Evolutionary conservation across 2,797 vertebrate species (phyloP).

Genomic region (Danio albolineatus): DNA sequence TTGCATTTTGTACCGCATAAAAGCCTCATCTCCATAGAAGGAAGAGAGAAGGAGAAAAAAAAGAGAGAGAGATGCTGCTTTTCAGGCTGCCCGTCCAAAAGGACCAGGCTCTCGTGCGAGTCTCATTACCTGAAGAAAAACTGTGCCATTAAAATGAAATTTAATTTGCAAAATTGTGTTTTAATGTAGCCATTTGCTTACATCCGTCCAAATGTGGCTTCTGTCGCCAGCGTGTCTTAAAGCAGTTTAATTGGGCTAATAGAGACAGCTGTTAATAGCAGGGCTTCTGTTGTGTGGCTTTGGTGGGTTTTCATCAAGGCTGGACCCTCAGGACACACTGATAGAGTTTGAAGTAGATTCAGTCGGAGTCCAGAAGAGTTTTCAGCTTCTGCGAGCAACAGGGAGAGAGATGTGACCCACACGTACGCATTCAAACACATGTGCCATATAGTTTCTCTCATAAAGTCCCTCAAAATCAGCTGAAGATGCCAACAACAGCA

Average conservation of each 20-base stretch:
- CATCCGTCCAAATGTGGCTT: slow-evolving; percentile 72
- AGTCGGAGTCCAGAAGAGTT: slow-evolving; percentile 3
- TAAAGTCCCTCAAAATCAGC: slow-evolving; percentile 7
- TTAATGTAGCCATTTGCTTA: slow-evolving; percentile 78
- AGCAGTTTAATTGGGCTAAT: slow-evolving; percentile 81
- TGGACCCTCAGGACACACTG: slow-evolving; percentile 18
- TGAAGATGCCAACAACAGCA: background rate
- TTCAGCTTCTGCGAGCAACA: slow-evolving; percentile 20
- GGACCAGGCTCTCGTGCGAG: slow-evolving; percentile 26
- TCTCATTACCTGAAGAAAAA: slow-evolving; percentile 78
- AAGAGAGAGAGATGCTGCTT: slow-evolving; percentile 59
- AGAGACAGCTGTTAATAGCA: slow-evolving; percentile 79
- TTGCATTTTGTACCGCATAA: slow-evolving; percentile 52
- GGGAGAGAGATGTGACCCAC: slow-evolving; percentile 9
- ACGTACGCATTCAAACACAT: slow-evolving; percentile 1
- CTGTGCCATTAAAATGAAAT: slow-evolving; percentile 81
- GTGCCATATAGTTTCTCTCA: slow-evolving; percentile 12
- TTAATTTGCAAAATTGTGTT: slow-evolving; percentile 81
- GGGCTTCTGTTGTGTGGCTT: slow-evolving; percentile 69
- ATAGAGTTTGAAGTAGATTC: slow-evolving; percentile 32
- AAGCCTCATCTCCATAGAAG: slow-evolving; percentile 63
- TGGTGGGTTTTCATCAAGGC: slow-evolving; percentile 74
- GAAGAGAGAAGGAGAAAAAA: slow-evolving; percentile 35
- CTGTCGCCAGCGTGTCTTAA: slow-evolving; percentile 74
- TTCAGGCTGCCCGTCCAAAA: slow-evolving; percentile 49